Percentiles rank a stretch among this genome's conserved stretches.
These are phyloP conservation scores for Vollenhovia emeryi DNA, from an alignment of 1,140 invertebrate species.

Conservation along the genomic window DNA sequence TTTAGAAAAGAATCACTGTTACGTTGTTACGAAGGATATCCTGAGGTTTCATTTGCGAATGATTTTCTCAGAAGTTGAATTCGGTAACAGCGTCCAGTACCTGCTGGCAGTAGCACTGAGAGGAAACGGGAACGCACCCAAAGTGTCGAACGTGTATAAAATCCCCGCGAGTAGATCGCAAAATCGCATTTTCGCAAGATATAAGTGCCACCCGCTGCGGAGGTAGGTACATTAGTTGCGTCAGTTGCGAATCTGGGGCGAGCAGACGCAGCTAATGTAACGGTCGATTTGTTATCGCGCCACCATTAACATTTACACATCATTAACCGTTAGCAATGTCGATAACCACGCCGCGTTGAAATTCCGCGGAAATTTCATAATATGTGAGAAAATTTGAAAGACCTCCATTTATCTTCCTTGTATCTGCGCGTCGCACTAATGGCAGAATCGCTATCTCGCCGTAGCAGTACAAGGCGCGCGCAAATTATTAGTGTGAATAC, in stretches of 20 bases:
- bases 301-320: conserved; percentile 39
- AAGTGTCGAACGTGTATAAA: not conserved
- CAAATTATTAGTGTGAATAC: not conserved
- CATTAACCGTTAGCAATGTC: conserved; percentile 31
- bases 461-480: not conserved
- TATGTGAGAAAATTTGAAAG: conserved; percentile 17
- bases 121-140: no score
- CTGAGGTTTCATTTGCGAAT: no score
- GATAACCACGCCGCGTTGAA: conserved; percentile 11
- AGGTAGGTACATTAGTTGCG: conserved; percentile 13
- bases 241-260: not conserved
- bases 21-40: no score
- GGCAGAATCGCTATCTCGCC: no score
- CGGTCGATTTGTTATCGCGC: conserved; percentile 46
- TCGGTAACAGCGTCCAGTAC: no score
- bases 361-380: conserved; percentile 31
- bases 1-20: no score
- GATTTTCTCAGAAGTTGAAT: no score
- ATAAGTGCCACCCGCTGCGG: no score
- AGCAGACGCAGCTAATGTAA: conserved; percentile 37
- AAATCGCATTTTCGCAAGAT: conserved; percentile 6
- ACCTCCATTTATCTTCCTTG: conserved; percentile 18
- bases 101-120: no score
- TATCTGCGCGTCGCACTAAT: not conserved
- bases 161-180: not conserved